Evolutionary conservation across 2,888 invertebrate species (phyloP), one percentile per base, ranked within the genome.

Genomic region (Gasteruption jaculator): DNA sequence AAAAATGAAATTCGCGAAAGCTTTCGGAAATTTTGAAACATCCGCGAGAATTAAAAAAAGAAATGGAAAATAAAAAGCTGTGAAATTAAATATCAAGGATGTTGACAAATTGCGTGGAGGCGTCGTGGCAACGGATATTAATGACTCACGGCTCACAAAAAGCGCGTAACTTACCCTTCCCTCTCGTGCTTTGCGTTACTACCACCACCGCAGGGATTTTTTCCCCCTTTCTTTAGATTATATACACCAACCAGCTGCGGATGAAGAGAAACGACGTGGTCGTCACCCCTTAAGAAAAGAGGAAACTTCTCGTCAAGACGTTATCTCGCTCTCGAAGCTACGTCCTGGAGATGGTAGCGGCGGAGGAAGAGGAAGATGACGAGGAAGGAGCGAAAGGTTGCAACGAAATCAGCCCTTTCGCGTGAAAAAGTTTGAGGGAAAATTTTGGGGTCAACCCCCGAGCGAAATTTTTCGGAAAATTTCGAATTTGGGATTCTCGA

Each of bases 71-170:
- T 60, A 60, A 64, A 61, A 63, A 60, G 56, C 64, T 58, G 63
- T 61, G 59, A 68, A 69, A 70, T 69, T 68, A 70, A 69, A 69
- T 65, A 67, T 66, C 64, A 63, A n/a, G n/a, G 67, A 69, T 69
- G 70, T 66, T 70, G 70, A 70, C 70, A 70, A 70, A 70, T 70
- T 68, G 68, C 64, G 55, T 60, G 62, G 56, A 63, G 66, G 65
- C 69, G 67, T 68, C 66, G 58, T 63, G 53, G 58, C 61, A 70
- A 69, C 68, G 69, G 66, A 70, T 70, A 70, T 70, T 70, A 70
- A 70, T 69, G 70, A 68, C 61, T 52, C 54, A 52, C 58, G 51
- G 56, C 56, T 58, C 59, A 66, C 65, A 68, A 68, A 67, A 60
- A 58, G 60, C 65, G 65, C 64, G 64, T 57, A 56, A 57, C 62